phyloP scores from a whole-genome alignment of 2,113 vertebrate genomes.

The Lynx canadensis region DNA sequence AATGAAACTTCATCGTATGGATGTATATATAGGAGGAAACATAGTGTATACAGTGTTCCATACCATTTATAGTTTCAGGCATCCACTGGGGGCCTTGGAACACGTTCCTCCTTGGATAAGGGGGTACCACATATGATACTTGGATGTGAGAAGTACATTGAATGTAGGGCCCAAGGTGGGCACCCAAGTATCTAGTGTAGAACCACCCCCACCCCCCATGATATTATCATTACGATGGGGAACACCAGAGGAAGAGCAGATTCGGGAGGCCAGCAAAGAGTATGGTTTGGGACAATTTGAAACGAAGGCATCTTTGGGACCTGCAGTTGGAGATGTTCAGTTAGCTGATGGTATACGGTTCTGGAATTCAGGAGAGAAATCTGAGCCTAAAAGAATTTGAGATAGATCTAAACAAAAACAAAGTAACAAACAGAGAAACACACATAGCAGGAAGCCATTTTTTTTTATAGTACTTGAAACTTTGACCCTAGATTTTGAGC shows the following conservation, averaged over 20 bases:
- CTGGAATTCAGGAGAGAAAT: not conserved
- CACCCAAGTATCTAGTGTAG: not conserved
- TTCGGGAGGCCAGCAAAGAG: not conserved
- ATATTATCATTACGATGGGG: not conserved
- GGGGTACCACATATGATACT: not conserved
- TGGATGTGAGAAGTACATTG: not conserved
- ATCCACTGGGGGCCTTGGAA: not conserved
- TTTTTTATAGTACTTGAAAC: conserved; percentile 4
- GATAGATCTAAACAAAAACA: not conserved
- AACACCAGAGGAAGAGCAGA: not conserved
- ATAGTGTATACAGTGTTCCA: not conserved
- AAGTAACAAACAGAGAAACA: not conserved
- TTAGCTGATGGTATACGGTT: not conserved
- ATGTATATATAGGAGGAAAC: not conserved
- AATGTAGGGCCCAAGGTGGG: not conserved
- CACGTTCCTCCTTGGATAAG: not conserved
- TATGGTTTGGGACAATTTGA: not conserved
- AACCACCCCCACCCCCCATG: not conserved
- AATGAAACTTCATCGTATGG: not conserved
- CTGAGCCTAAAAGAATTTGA: not conserved
- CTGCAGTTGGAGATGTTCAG: not conserved
- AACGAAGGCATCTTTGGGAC: not conserved
- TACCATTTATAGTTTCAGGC: not conserved
- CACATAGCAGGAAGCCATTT: not conserved
- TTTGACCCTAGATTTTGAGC: not conserved